phyloP scores from a whole-genome alignment of 1,140 invertebrate species.

The Philotrypesis tridentata region DNA sequence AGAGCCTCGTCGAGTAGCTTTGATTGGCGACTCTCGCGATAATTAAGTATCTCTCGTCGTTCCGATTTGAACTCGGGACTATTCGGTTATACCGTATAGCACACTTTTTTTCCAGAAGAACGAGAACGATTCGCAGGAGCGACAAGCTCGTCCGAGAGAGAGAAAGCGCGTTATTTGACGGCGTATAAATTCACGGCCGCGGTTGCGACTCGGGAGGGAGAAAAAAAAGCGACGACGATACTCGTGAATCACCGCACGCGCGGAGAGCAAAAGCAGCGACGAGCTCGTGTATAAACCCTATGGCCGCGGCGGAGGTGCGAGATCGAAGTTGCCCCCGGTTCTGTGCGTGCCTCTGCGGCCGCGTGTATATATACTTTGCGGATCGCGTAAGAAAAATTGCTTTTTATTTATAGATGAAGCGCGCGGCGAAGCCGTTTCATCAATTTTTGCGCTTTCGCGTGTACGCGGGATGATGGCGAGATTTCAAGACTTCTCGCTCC shows the following conservation, averaged over 20 bases:
- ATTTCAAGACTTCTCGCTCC: too few relatives aligned
- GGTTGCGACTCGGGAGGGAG: not conserved
- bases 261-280: not conserved
- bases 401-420: not conserved
- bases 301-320: too few relatives aligned
- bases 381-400: not conserved
- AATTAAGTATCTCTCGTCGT: too few relatives aligned
- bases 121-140: too few relatives aligned
- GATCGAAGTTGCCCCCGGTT: not conserved
- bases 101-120: not conserved
- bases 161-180: not conserved
- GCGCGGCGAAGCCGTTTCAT: not conserved
- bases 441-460: too few relatives aligned
- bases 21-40: not conserved
- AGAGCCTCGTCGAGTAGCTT: not conserved
- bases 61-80: not conserved
- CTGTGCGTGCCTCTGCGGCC: too few relatives aligned
- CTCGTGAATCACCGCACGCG: constrained; percentile 11
- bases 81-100: too few relatives aligned
- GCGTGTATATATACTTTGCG: not conserved
- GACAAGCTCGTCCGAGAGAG: too few relatives aligned
- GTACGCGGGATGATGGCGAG: too few relatives aligned
- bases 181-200: constrained; percentile 1
- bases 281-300: not conserved
- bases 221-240: constrained; percentile 1